Conservation (phyloP, 2,797 vertebrate genomes). For the Hippopotamyrus pictus region DNA sequence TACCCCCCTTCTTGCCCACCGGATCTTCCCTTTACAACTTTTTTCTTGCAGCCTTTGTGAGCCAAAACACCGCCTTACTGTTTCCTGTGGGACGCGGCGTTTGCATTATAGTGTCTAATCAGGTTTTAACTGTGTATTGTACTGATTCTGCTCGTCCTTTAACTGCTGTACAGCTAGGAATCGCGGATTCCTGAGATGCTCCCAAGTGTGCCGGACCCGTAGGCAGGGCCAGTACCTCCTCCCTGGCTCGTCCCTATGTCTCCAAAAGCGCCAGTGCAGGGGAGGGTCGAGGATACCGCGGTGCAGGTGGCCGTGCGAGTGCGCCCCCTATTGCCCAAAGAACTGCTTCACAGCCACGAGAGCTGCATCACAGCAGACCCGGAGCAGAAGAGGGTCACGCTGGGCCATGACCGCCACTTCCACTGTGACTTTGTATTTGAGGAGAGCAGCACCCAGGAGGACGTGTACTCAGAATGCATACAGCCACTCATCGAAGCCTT, state of each 20-base stretch:
- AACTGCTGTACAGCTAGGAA: neutral
- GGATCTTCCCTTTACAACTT: neutral
- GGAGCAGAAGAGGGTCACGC: constrained; percentile 60
- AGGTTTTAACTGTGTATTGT: neutral
- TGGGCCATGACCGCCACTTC: constrained; percentile 81
- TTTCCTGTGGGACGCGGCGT: neutral
- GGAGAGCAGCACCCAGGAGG: constrained; percentile 74
- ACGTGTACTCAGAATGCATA: constrained; percentile 75
- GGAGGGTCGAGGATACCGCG: constrained; percentile 66
- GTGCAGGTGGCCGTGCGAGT: constrained; percentile 81
- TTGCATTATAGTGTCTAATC: neutral
- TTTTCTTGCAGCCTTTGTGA: neutral
- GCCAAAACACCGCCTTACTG: neutral
- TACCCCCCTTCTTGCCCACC: neutral
- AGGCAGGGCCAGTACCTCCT: constrained; percentile 21
- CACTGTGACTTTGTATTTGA: constrained; percentile 77
- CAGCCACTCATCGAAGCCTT: constrained; percentile 86
- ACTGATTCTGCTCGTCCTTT: neutral
- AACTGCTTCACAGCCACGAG: constrained; percentile 78
- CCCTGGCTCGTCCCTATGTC: constrained; percentile 54
- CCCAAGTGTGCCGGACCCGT: constrained; percentile 29
- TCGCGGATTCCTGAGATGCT: constrained; percentile 41
- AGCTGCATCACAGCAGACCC: constrained; percentile 75
- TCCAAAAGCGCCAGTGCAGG: constrained; percentile 59
- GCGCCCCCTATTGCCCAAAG: constrained; percentile 84